Percentiles rank a stretch among this genome's conserved stretches.
Evolutionary conservation across 2,113 vertebrate genomes (phyloP).

Genomic region (Emydura subglobosa): DNA sequence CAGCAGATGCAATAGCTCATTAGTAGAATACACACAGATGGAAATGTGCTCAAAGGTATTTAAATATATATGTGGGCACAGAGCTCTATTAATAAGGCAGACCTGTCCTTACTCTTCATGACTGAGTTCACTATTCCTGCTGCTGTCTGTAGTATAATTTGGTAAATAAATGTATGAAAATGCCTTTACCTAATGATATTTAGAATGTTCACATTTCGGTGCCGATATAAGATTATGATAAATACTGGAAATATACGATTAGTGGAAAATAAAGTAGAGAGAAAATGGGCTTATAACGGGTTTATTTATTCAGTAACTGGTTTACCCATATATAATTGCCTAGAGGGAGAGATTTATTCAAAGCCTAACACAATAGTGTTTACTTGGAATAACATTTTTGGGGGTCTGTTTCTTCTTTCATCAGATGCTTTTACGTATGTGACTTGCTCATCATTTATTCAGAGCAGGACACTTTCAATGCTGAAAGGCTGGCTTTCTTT

Average conservation of each 20-base stretch:
- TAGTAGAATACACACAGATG: constrained; percentile 80
- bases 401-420: constrained; percentile 23
- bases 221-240: constrained; percentile 56
- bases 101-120: constrained; percentile 39
- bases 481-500: background rate
- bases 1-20: constrained; percentile 71
- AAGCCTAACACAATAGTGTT: constrained; percentile 32
- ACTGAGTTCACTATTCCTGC: constrained; percentile 40
- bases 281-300: constrained; percentile 39
- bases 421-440: background rate
- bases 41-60: constrained; percentile 73
- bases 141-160: constrained; percentile 57
- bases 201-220: constrained; percentile 46
- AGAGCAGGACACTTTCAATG: background rate
- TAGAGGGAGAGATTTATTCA: constrained; percentile 39
- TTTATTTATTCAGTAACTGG: constrained; percentile 61
- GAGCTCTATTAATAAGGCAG: constrained; percentile 68
- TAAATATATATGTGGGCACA: constrained; percentile 70
- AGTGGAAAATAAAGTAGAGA: constrained; percentile 45
- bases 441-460: constrained; percentile 43
- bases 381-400: constrained; percentile 44
- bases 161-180: constrained; percentile 66
- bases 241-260: constrained; percentile 53
- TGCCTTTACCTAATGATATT: constrained; percentile 57
- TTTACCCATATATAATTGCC: constrained; percentile 67